These are phyloP conservation scores for Xenopus borealis DNA, from an alignment of 2,113 vertebrate species.

Conservation along the genomic window DNA sequence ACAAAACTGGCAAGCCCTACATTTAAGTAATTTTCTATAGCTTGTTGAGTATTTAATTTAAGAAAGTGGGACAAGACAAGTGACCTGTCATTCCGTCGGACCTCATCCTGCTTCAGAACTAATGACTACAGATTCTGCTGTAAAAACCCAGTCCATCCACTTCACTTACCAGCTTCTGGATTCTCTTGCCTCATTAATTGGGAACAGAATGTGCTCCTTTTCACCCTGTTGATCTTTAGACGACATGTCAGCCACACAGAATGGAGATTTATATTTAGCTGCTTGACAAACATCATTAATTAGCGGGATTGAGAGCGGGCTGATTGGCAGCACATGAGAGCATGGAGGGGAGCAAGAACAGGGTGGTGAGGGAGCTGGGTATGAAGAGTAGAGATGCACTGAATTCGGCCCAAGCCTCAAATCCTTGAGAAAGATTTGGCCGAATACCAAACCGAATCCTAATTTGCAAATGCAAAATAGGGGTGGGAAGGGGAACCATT, in stretches of 20 bases:
- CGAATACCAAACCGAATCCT: too few relatives aligned
- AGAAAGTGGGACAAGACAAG: too few relatives aligned
- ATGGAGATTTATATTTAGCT: conserved; percentile 41
- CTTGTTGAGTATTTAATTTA: too few relatives aligned
- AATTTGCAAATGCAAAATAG: too few relatives aligned
- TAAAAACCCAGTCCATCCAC: not conserved
- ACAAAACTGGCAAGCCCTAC: too few relatives aligned
- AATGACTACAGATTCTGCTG: not conserved
- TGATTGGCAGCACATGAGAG: conserved; percentile 3
- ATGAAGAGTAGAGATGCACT: not conserved
- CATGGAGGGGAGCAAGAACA: not conserved
- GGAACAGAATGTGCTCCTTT: conserved; percentile 20
- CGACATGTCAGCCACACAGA: conserved; percentile 29
- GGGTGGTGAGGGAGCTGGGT: not conserved
- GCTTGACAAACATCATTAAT: conserved; percentile 37
- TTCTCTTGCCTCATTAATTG: not conserved
- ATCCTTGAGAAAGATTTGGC: too few relatives aligned
- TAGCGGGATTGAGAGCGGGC: conserved; percentile 21
- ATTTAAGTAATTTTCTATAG: too few relatives aligned
- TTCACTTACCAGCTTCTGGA: not conserved
- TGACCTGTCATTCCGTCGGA: too few relatives aligned
- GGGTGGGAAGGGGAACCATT: too few relatives aligned
- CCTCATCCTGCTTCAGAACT: too few relatives aligned
- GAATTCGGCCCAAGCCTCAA: too few relatives aligned
- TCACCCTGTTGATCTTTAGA: conserved; percentile 35